Evolutionary conservation across 2,888 invertebrate species (phyloP).

Genomic region (Sipha maydis): DNA sequence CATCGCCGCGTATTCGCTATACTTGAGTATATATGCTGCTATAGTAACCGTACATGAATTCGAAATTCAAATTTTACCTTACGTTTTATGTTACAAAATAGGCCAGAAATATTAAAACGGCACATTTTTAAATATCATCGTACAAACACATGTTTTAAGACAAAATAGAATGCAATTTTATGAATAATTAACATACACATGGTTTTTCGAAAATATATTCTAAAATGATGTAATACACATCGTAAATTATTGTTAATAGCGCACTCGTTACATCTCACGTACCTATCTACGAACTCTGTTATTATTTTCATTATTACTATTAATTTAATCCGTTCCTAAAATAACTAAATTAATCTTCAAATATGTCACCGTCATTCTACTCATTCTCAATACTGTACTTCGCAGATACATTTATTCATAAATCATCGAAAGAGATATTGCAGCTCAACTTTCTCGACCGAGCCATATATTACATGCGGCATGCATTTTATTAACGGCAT

Average conservation of each 20-base stretch:
- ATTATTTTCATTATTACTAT: not conserved
- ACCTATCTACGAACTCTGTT: not conserved
- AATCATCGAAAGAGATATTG: constrained; percentile 30
- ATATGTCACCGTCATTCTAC: not conserved
- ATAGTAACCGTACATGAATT: not conserved
- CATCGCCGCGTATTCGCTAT: not conserved
- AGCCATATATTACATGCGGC: constrained; percentile 24
- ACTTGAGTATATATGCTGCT: not conserved
- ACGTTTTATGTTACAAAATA: not conserved
- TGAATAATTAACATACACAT: too few species aligned
- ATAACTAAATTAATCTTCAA: constrained; percentile 23
- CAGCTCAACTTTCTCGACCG: not conserved
- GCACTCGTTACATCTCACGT: too few species aligned
- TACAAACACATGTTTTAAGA: not conserved
- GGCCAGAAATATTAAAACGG: too few species aligned
- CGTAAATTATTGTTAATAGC: too few species aligned
- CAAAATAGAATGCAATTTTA: not conserved
- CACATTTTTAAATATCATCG: not conserved
- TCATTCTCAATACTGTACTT: not conserved
- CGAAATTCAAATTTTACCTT: not conserved
- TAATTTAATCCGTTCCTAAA: not conserved
- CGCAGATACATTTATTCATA: constrained; percentile 21
- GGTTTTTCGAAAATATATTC: not conserved
- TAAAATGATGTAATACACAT: too few species aligned
- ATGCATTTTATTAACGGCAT: constrained; percentile 31